These are phyloP conservation scores for Eulithis prunata DNA, from an alignment of 2,888 invertebrate species.

Conservation along the genomic window DNA sequence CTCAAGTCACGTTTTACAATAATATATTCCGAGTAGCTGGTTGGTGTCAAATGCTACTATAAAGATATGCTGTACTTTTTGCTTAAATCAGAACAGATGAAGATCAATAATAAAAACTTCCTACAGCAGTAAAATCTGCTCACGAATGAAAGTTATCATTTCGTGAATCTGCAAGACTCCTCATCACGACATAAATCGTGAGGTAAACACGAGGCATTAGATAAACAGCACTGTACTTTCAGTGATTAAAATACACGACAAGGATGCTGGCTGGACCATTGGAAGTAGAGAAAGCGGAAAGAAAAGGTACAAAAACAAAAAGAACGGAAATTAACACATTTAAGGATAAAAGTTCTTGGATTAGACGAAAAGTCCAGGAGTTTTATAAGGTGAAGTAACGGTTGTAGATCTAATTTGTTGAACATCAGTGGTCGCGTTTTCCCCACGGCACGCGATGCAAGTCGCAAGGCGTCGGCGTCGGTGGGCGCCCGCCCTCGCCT, in stretches of 20 bases:
- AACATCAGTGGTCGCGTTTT: slow-evolving; percentile 55
- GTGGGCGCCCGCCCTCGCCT: slow-evolving; percentile 76
- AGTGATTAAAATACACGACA: slow-evolving; percentile 40
- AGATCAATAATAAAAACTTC: slow-evolving; percentile 39
- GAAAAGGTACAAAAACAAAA: too few species aligned
- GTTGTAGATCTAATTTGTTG: slow-evolving; percentile 15
- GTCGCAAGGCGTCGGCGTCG: slow-evolving; percentile 49
- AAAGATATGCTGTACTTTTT: not conserved
- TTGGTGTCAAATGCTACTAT: not conserved
- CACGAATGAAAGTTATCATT: slow-evolving; percentile 67
- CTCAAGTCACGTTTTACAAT: slow-evolving; percentile 1
- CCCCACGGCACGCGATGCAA: slow-evolving; percentile 58
- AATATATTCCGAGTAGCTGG: not conserved
- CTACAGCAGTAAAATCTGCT: slow-evolving; percentile 49
- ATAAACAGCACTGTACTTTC: slow-evolving; percentile 46
- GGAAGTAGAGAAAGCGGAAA: slow-evolving; percentile 23
- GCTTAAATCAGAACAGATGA: slow-evolving; percentile 15
- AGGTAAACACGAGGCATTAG: slow-evolving; percentile 53
- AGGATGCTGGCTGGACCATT: slow-evolving; percentile 27
- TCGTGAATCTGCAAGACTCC: slow-evolving; percentile 72
- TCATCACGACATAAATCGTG: slow-evolving; percentile 69
- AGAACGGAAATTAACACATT: too few species aligned
- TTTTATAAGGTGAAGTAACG: not conserved
- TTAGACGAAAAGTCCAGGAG: too few species aligned
- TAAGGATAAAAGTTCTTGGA: too few species aligned